phyloP scores from a whole-genome alignment of 1,140 invertebrate genomes.

The Sinonovacula constricta region DNA sequence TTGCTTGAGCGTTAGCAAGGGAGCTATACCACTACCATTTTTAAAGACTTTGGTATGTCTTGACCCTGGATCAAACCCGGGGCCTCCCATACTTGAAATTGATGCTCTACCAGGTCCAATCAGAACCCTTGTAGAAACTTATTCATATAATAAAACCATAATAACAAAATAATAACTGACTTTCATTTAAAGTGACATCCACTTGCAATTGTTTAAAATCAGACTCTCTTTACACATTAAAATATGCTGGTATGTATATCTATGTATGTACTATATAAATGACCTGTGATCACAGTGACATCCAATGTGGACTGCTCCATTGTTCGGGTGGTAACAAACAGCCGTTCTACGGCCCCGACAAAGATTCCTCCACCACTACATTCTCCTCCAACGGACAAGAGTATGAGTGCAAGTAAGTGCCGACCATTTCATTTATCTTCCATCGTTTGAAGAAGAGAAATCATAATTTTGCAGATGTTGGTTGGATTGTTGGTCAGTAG shows the following conservation, averaged over 20 bases:
- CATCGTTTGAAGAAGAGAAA: constrained; percentile 1
- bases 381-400: constrained; percentile 89
- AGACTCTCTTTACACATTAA: too few species aligned
- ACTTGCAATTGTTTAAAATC: too few species aligned
- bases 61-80: too few species aligned
- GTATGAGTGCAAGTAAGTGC: constrained; percentile 74
- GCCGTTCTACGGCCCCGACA: constrained; percentile 87
- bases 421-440: not conserved
- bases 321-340: constrained; percentile 89
- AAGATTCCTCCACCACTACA: constrained; percentile 90
- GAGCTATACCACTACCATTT: too few species aligned
- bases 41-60: too few species aligned
- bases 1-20: too few species aligned
- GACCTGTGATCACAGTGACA: constrained; percentile 84
- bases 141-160: constrained; percentile 1
- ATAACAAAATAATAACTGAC: constrained; percentile 1
- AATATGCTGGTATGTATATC: too few species aligned
- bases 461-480: too few species aligned
- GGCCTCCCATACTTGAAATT: too few species aligned
- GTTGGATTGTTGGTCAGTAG: too few species aligned
- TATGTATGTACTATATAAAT: not conserved
- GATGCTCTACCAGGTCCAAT: too few species aligned
- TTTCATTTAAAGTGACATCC: too few species aligned
- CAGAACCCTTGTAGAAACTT: not conserved
- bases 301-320: constrained; percentile 92